phyloP scores from a whole-genome alignment of 2,888 invertebrate species.

The Cremastobaeus sp. region DNA sequence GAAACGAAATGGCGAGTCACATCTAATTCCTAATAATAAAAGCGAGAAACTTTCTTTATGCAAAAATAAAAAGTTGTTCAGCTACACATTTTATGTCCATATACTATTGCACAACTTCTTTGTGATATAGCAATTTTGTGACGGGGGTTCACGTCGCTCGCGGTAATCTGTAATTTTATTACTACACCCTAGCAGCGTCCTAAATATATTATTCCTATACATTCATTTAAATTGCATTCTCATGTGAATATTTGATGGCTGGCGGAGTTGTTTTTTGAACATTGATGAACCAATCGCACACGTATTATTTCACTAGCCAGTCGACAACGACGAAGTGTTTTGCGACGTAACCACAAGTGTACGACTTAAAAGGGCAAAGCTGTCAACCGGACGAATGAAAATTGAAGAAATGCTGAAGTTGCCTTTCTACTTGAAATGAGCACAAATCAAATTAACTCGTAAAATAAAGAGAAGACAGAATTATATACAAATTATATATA shows the following conservation, averaged over 20 bases:
- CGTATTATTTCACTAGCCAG: too few species aligned
- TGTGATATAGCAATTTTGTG: slow-evolving; percentile 44
- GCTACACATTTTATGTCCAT: slow-evolving; percentile 38
- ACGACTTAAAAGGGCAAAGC: slow-evolving; percentile 33
- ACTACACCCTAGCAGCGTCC: slow-evolving; percentile 34
- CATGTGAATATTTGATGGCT: slow-evolving; percentile 38
- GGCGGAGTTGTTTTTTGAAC: slow-evolving; percentile 28
- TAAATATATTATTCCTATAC: slow-evolving; percentile 42
- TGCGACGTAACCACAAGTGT: slow-evolving; percentile 21
- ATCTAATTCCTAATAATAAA: slow-evolving; percentile 30
- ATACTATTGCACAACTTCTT: slow-evolving; percentile 28
- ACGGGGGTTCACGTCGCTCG: slow-evolving; percentile 26
- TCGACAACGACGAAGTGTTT: slow-evolving; percentile 19
- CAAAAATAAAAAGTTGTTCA: slow-evolving; percentile 40
- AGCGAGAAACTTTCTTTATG: slow-evolving; percentile 28
- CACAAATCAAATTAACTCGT: slow-evolving; percentile 76
- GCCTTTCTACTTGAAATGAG: slow-evolving; percentile 77
- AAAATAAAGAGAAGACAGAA: slow-evolving; percentile 65
- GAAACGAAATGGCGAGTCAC: slow-evolving; percentile 3
- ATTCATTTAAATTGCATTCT: slow-evolving; percentile 43
- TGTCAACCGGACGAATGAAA: slow-evolving; percentile 36
- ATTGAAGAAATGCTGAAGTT: slow-evolving; percentile 66
- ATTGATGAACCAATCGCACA: slow-evolving; percentile 39
- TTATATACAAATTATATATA: slow-evolving; percentile 45
- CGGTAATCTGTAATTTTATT: slow-evolving; percentile 50